These are phyloP conservation scores for Crocodylus rhombifer DNA, from an alignment of 2,797 vertebrate species.

Conservation along the genomic window DNA sequence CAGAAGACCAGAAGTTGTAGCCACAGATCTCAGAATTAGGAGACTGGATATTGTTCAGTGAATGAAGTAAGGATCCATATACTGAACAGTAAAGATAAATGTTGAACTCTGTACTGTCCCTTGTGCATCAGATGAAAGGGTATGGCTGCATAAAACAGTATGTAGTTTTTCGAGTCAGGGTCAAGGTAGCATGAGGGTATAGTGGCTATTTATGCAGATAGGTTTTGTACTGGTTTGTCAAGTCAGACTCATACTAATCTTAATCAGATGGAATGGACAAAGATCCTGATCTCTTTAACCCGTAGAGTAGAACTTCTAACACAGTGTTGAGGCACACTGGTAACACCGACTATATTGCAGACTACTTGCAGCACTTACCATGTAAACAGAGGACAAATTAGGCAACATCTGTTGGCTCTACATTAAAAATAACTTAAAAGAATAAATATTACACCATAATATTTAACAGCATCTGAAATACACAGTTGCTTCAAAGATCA, in stretches of 20 bases:
- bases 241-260: neutral
- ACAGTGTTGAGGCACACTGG: slow-evolving; percentile 57
- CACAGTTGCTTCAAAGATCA: neutral
- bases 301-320: slow-evolving; percentile 22
- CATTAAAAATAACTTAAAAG: slow-evolving; percentile 46
- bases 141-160: neutral
- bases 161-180: neutral
- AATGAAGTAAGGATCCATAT: neutral
- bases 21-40: neutral
- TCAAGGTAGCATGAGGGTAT: neutral
- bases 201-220: neutral
- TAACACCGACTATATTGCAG: slow-evolving; percentile 67
- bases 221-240: neutral
- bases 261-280: neutral
- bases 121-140: neutral
- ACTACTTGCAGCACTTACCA: slow-evolving; percentile 62
- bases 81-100: neutral
- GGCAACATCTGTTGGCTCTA: slow-evolving; percentile 44
- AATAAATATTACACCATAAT: slow-evolving; percentile 10
- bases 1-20: neutral
- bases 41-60: neutral
- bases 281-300: neutral
- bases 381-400: slow-evolving; percentile 27
- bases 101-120: neutral
- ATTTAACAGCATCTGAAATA: neutral